Percentiles rank a stretch among this genome's conserved stretches.
These are phyloP conservation scores for Sciurus vulgaris DNA, from an alignment of 2,797 vertebrate species.

Conservation along the genomic window DNA sequence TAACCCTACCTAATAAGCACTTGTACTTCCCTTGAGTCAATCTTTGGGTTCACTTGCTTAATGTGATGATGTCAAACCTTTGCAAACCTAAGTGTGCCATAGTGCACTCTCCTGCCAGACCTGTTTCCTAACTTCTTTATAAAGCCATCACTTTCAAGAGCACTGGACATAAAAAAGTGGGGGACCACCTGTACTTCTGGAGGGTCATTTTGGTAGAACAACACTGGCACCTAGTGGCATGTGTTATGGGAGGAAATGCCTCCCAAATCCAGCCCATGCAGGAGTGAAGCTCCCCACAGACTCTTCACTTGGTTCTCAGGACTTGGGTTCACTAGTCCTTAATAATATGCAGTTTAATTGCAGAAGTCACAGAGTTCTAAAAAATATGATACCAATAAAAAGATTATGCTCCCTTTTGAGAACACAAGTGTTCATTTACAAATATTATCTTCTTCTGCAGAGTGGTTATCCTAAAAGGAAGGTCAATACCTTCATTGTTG, in stretches of 20 bases:
- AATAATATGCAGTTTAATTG: not conserved
- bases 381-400: not conserved
- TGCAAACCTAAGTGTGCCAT: not conserved
- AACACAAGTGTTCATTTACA: not conserved
- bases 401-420: not conserved
- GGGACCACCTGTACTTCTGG: conserved; percentile 1
- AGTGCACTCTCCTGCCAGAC: accelerated
- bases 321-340: no score
- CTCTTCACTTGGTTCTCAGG: not conserved
- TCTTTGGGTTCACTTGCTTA: not conserved
- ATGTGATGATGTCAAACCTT: not conserved
- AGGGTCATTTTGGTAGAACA: conserved; percentile 67
- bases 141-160: not conserved
- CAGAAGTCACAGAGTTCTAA: not conserved
- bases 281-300: no score
- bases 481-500: not conserved
- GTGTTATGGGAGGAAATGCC: not conserved
- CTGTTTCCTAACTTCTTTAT: not conserved
- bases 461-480: not conserved
- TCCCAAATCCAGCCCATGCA: not conserved
- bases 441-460: not conserved
- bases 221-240: conserved; percentile 84
- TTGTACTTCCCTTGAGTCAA: not conserved
- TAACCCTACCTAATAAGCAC: not conserved
- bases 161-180: not conserved